Base-by-base conservation (phyloP, 2,888 invertebrate genomes). In the Xestia rhomboidea region DNA sequence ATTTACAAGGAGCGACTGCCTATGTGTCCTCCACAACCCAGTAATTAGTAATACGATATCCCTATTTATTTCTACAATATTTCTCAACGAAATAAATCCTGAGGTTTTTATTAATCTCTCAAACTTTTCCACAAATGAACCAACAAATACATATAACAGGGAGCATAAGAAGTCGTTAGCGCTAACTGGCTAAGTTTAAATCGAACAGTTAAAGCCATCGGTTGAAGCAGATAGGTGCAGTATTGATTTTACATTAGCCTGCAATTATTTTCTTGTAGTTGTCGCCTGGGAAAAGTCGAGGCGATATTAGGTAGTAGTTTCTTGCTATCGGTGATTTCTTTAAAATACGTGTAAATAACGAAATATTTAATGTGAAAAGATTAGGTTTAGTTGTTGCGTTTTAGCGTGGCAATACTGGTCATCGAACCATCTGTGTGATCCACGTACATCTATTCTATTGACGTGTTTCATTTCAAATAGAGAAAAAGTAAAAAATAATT, bases 231-330 rank as follows among this genome's bases (percentile, higher is more conserved):
- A 78, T 82, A 86, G 64, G 74, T 83, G 85, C 83, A 82, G 76
- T 88, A 88, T 87, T 77, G 89, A 88, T 89, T 89, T 83, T 68
- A 75, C 87, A 88, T 88, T 89, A 88, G 86, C 67, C 11, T 18
- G 80, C 82, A 82, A 82, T 88, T 87, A 87, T 84, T 82, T 77
- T 69, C 82, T 73, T 75, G 76, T 78, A 78, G 54, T 73, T 78
- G 85, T 72, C 57, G 68, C 41, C 24, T 24, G 34, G 2, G 44
- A 72, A 76, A 85, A 71, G 46, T 68, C 71, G 67, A 57, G 18
- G 30, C 24, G 30, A 68, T 67, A 4, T 3, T 4, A 4, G n/a
- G n/a, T 73, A 30, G 34, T 64, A 15, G 41, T 18, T 73, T 18
- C 24, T n/a, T 11, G 5, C 2, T 4, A 13, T 15, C 13, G 18